Evolutionary conservation across 2,888 invertebrate species (phyloP).

Genomic region (Drosophila trichaetosa): DNA sequence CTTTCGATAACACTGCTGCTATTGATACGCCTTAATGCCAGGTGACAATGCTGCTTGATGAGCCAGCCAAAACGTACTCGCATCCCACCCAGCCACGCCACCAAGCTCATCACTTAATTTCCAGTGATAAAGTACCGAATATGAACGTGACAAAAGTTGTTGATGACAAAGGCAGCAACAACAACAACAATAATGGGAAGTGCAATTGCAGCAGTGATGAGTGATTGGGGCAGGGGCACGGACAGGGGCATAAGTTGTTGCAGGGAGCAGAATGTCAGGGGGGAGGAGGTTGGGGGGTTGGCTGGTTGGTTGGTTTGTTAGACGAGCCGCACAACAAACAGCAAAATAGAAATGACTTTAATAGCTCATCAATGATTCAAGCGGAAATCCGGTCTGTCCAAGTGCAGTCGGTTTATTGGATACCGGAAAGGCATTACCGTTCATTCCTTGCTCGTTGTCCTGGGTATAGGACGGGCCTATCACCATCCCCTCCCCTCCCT

Average conservation of each 20-base stretch:
- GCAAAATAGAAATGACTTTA: constrained; percentile 83
- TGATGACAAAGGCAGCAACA: constrained; percentile 45
- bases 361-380: constrained; percentile 85
- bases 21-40: not conserved
- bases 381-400: constrained; percentile 84
- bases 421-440: constrained; percentile 81
- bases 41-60: not conserved
- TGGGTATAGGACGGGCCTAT: not conserved
- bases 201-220: constrained; percentile 36
- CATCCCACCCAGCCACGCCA: not conserved
- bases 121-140: constrained; percentile 50
- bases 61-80: not conserved
- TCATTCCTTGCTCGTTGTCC: constrained; percentile 10
- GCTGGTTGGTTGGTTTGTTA: constrained; percentile 12
- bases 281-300: not conserved
- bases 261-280: not conserved
- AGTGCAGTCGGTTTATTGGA: constrained; percentile 84
- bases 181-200: constrained; percentile 13
- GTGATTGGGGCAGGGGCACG: constrained; percentile 1
- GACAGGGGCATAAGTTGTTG: not conserved
- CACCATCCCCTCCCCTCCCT: not conserved
- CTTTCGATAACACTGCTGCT: not conserved
- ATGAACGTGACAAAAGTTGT: constrained; percentile 60
- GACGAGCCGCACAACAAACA: constrained; percentile 66
- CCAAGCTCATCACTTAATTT: constrained; percentile 8